phyloP scores from a whole-genome alignment of 2,113 vertebrate species.

The Urocitellus parryii region DNA sequence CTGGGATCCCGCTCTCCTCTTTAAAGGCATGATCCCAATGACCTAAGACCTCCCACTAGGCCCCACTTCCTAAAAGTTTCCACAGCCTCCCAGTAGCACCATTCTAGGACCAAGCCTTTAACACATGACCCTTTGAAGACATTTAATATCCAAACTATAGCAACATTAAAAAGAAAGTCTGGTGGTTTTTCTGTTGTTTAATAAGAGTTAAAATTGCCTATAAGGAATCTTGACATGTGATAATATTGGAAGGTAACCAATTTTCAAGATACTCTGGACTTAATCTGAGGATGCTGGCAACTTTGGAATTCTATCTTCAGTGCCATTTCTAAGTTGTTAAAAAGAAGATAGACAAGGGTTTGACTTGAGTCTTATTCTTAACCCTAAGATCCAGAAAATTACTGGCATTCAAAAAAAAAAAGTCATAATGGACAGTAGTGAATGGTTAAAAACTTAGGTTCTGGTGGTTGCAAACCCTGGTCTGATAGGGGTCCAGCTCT shows the following conservation, averaged over 20 bases:
- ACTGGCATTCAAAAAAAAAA: not conserved
- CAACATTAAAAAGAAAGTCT: not conserved
- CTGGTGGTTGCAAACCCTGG: not conserved
- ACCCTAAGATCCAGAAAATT: not conserved
- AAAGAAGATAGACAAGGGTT: conserved; percentile 14
- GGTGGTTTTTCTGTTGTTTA: not conserved
- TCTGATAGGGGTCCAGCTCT: not conserved
- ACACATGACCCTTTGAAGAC: too few species aligned
- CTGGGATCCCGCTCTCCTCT: too few species aligned
- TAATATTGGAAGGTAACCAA: conserved; percentile 12
- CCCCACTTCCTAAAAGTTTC: not conserved
- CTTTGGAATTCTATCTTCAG: conserved; percentile 37
- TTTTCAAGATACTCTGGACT: not conserved
- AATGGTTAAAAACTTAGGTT: not conserved
- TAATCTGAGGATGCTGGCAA: conserved; percentile 2
- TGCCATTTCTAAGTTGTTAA: conserved; percentile 32
- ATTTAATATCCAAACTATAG: not conserved
- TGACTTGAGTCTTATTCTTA: not conserved
- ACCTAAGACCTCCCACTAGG: not conserved
- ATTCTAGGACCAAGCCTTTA: not conserved
- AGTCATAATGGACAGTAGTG: not conserved
- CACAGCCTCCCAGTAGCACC: not conserved
- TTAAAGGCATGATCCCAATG: not conserved
- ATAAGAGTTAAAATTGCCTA: conserved; percentile 5
- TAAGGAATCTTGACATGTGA: not conserved